Base-by-base conservation (phyloP, 2,113 vertebrate genomes). In the Lepisosteus oculatus region DNA sequence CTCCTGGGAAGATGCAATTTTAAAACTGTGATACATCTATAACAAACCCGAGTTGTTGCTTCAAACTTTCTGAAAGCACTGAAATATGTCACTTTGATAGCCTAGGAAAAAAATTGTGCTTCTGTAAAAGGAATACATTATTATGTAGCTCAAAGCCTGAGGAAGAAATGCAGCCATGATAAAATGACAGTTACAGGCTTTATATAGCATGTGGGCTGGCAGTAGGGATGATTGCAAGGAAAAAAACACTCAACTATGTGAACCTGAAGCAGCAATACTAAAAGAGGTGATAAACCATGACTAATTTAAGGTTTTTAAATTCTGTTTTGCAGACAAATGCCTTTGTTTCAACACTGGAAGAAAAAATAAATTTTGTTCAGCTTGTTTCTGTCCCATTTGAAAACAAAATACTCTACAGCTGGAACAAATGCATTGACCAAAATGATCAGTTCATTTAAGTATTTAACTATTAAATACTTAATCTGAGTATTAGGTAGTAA, bases 21-120 rank as follows among this genome's bases (percentile, higher is more conserved):
- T 9, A 43, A 55, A 69, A 43, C 44, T 29, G 55, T 59, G 54
- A 57, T 8, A 4, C 47, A 55, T 54, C 65, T 41, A 9, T 43
- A n/a, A 41, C 29, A 41, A 6, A n/a, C 15, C 51, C 45, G 45
- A 54, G 44, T 29, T 55, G 65, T 51, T 43, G 43, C 43, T 67
- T 51, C 11, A 7, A 47, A 14, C 15, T 44, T 44, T 14, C 13
- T 44, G 42, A 43, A 3, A 15, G 13, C 64, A 14, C 41, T 45
- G 66, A 68, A 17, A 68, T 43, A 55, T 55, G 44, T 54, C 66
- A 68, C 8, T 42, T 55, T 68, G 66, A 68, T 47, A 68, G 51
- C 14, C 66, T 11, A 17, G 17, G 13, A 68, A 43, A 29, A 29
- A 29, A 68, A 68, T 45, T n/a, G 14, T 44, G 15, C 64, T 44